Percentiles rank a stretch among this genome's conserved stretches.
phyloP scores from a whole-genome alignment of 2,888 invertebrate species.

The Andrena dorsata region DNA sequence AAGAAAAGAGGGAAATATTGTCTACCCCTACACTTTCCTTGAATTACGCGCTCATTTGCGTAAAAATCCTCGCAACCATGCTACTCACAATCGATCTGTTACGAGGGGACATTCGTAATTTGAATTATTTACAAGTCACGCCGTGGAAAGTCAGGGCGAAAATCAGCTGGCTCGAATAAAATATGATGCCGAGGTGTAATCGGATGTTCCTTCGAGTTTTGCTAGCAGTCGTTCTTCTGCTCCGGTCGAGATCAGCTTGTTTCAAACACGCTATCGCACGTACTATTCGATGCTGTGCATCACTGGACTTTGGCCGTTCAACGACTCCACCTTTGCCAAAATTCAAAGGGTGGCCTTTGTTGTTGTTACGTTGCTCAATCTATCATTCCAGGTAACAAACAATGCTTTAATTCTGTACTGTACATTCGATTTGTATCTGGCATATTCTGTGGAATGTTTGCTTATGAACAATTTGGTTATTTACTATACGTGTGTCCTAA shows the following conservation, averaged over 20 bases:
- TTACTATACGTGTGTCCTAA: background rate
- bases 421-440: no score
- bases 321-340: background rate
- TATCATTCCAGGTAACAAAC: constrained; percentile 1
- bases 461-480: background rate
- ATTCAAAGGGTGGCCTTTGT: background rate
- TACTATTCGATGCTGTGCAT: background rate
- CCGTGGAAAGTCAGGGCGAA: no score
- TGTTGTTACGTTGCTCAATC: background rate
- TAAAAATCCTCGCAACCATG: no score
- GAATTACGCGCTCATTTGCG: background rate
- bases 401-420: no score
- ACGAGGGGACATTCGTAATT: background rate
- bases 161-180: no score
- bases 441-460: no score
- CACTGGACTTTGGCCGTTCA: constrained; percentile 9
- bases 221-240: no score
- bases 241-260: background rate
- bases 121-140: no score
- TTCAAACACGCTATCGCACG: background rate
- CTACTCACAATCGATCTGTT: no score
- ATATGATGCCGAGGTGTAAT: no score
- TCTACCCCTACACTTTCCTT: background rate
- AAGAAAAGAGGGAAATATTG: background rate
- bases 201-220: no score